Percentiles rank a stretch among this genome's conserved stretches.
Conservation (phyloP, 2,113 vertebrate species). For the Pollachius pollachius region DNA sequence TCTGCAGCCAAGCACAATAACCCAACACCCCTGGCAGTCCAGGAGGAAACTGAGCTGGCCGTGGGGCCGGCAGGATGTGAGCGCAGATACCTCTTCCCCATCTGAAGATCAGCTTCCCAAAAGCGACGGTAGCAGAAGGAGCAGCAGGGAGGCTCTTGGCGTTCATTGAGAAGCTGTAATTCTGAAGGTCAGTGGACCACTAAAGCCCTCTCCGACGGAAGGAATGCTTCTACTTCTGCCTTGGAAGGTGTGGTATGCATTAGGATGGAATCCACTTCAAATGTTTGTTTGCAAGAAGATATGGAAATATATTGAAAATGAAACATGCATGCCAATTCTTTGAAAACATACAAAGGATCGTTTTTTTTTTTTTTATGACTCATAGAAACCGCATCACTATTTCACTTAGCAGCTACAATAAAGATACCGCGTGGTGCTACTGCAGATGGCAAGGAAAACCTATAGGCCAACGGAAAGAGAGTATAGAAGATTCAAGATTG, state of each 20-base stretch:
- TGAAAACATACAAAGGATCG: not conserved
- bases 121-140: slow-evolving; percentile 12
- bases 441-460: no score
- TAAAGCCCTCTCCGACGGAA: no score
- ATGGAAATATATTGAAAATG: no score
- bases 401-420: no score
- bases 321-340: no score
- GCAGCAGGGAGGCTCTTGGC: not conserved
- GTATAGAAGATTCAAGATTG: no score
- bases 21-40: slow-evolving; percentile 4
- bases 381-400: not conserved
- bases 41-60: not conserved
- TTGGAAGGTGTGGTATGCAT: not conserved
- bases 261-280: no score
- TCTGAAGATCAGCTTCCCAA: slow-evolving; percentile 9
- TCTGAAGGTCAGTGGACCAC: not conserved
- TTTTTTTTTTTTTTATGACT: not conserved
- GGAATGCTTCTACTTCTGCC: no score
- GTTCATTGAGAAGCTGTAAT: not conserved
- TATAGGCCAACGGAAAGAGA: no score
- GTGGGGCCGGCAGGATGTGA: slow-evolving; percentile 15
- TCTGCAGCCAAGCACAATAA: slow-evolving; percentile 24
- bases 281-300: no score
- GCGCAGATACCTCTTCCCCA: slow-evolving; percentile 16
- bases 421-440: no score